A percentile compares a stretch with the other conserved stretches of the same genome.
These are phyloP conservation scores for Andrena flavipes DNA, from an alignment of 2,888 invertebrate species.

Conservation along the genomic window DNA sequence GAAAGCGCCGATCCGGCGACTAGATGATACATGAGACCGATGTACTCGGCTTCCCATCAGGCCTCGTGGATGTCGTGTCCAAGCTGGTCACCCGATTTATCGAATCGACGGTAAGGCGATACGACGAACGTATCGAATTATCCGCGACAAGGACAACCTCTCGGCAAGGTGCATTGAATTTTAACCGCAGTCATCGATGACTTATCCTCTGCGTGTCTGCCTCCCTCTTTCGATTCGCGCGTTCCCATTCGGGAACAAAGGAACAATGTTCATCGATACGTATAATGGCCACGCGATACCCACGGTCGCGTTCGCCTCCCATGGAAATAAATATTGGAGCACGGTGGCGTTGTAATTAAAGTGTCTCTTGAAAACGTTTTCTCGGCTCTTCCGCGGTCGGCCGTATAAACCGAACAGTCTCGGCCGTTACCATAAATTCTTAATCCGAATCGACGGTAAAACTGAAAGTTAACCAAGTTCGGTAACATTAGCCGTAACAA, in stretches of 20 bases:
- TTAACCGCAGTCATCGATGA: constrained; percentile 53
- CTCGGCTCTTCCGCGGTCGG: constrained; percentile 51
- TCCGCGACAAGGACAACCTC: constrained; percentile 36
- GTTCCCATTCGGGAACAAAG: background rate
- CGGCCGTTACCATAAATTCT: constrained; percentile 83
- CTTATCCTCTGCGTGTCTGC: constrained; percentile 34
- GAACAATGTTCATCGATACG: background rate
- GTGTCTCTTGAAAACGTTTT: constrained; percentile 61
- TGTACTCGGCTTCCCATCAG: constrained; percentile 43
- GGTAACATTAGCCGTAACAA: constrained; percentile 84
- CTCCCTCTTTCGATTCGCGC: background rate
- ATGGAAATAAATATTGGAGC: constrained; percentile 61
- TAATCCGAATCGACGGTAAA: constrained; percentile 84
- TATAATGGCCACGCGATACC: background rate
- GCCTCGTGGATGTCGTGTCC: constrained; percentile 39
- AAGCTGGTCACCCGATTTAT: constrained; percentile 44
- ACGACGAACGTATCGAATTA: constrained; percentile 55
- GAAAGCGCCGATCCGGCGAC: constrained; percentile 63
- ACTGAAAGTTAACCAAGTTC: constrained; percentile 83
- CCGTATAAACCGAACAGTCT: constrained; percentile 64
- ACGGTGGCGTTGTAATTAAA: constrained; percentile 65
- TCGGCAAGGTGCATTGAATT: constrained; percentile 42
- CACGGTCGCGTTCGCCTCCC: constrained; percentile 6
- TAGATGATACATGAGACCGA: constrained; percentile 67
- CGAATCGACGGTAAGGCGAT: constrained; percentile 58